Evolutionary conservation across 2,113 vertebrate genomes (phyloP).

Genomic region (Thryonomys swinderianus): DNA sequence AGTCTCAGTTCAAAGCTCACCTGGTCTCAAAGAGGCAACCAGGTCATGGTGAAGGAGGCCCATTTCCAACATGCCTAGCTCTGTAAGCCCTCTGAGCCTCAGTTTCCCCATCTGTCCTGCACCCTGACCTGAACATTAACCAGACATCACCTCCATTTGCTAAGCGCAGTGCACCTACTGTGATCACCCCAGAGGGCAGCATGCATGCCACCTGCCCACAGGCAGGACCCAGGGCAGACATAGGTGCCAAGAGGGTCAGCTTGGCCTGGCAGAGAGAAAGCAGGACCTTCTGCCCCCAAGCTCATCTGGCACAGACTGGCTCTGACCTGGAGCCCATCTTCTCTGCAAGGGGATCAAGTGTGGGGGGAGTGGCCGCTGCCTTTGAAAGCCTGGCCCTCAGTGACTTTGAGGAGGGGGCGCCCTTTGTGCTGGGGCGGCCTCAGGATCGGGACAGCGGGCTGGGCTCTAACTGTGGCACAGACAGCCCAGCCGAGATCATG

Average conservation of each 20-base stretch:
- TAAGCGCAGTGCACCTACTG: not conserved
- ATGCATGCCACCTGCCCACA: accelerated
- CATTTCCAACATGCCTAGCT: not conserved
- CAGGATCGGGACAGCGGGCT: not conserved
- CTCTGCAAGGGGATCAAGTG: no score
- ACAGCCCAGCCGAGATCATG: not conserved
- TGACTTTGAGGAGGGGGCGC: not conserved
- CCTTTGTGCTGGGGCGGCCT: not conserved
- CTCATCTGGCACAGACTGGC: not conserved
- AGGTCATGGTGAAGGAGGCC: not conserved
- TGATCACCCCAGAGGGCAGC: not conserved
- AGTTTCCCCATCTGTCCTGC: not conserved
- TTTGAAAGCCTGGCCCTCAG: not conserved
- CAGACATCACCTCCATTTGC: not conserved
- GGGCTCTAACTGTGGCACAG: not conserved
- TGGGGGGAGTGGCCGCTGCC: no score
- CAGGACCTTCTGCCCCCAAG: not conserved
- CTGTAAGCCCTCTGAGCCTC: not conserved
- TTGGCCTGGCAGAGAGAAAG: no score
- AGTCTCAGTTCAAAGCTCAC: not conserved
- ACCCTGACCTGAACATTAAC: not conserved
- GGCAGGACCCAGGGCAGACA: not conserved
- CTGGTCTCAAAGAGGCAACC: not conserved
- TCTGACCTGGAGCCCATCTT: not conserved
- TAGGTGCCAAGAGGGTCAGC: not conserved